Evolutionary conservation across 2,113 vertebrate species (phyloP), one percentile per base, ranked within the genome.

Genomic region (Nothocercus nigrocapillus): DNA sequence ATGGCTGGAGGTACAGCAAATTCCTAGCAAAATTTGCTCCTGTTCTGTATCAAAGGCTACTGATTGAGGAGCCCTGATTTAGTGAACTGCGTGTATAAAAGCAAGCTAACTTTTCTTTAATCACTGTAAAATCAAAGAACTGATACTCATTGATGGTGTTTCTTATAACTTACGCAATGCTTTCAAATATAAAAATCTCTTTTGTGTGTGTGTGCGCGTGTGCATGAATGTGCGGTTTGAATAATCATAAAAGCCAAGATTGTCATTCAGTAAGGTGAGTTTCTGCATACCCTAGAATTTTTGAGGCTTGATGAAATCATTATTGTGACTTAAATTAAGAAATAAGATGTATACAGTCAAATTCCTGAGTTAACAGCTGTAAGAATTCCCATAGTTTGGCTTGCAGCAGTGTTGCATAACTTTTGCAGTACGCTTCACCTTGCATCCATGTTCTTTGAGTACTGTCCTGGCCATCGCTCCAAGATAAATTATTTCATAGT

Each of bases 261-360:
- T 90, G n/a, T 78, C 17, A 32, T 86, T 84, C 13, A 47, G 16
- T 77, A 66, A 66, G 36, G 54, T 86, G 51, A 67, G 20, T n/a
- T 86, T 89, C 54, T 11, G 83, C 83, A 18, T 86, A 59, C 15
- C 86, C 21, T 36, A 79, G n/a, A 25, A 27, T 84, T 94, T 92
- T 44, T 96, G 68, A 90, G 68, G 89, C 34, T 36, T 59, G 27
- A 74, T 49, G 17, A 89, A 86, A 78, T 70, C 9, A 63, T 85
- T 88, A 22, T 80, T 93, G 28, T 78, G 73, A 90, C 64, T 90
- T 36, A 70, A 94, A 63, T 70, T 7, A 69, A 84, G 61, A 89
- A 77, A 80, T 63, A 59, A 88, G 54, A 66, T 90, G 47, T 5
- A 77, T 45, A 44, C 59, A 63, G 68, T n/a, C 64, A 74, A 90